Conservation (phyloP, 2,797 vertebrate genomes). For the Alcedo atthis region DNA sequence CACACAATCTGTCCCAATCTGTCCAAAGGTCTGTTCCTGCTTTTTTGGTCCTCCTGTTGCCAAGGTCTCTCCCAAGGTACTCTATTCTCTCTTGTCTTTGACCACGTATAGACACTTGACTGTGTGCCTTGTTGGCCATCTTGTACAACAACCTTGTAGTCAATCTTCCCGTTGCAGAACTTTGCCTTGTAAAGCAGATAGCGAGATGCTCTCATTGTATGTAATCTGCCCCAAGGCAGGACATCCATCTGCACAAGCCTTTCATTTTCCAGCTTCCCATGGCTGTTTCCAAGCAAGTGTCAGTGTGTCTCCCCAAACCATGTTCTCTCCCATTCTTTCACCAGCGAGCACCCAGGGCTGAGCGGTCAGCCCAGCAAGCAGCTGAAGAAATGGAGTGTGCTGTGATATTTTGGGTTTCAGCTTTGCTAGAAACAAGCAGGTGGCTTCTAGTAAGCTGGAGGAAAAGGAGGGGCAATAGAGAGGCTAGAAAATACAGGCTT, state of each 20-base stretch:
- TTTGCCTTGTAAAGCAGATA: neutral
- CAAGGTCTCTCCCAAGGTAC: conserved; percentile 7
- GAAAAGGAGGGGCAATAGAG: neutral
- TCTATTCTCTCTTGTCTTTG: neutral
- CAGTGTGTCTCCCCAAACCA: neutral
- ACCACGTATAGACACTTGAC: neutral
- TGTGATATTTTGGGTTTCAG: neutral
- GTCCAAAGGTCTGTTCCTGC: conserved; percentile 20
- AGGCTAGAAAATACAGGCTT: neutral
- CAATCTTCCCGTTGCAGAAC: neutral
- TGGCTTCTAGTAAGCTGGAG: neutral
- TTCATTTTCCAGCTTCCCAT: neutral
- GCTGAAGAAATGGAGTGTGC: neutral
- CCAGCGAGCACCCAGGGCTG: neutral
- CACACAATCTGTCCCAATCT: conserved; percentile 51
- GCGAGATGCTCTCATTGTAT: neutral
- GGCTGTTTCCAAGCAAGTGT: neutral
- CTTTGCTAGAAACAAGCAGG: conserved; percentile 15
- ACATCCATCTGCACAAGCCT: neutral
- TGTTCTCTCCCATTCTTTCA: neutral
- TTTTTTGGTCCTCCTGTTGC: neutral
- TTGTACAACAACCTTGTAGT: neutral
- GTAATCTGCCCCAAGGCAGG: neutral
- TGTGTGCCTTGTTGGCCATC: neutral
- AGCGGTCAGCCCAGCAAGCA: neutral